Percentiles rank a stretch among this genome's conserved stretches.
phyloP scores from a whole-genome alignment of 2,888 invertebrate species.

The Drosophila kokeensis region DNA sequence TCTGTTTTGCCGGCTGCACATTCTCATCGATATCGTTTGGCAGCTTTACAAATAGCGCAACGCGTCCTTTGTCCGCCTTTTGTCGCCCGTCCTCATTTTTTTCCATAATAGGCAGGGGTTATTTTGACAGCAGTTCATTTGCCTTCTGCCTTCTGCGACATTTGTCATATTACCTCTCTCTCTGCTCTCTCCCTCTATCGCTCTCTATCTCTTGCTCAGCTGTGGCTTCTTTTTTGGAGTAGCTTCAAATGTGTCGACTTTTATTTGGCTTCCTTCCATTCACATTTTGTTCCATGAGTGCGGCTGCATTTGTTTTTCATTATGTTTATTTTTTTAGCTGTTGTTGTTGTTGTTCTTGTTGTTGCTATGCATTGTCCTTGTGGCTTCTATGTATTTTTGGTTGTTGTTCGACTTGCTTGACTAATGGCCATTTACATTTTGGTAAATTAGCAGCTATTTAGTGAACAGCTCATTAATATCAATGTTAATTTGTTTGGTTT shows the following conservation, averaged over 20 bases:
- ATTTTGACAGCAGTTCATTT: conserved; percentile 81
- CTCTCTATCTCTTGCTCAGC: conserved; percentile 4
- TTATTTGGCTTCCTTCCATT: conserved; percentile 58
- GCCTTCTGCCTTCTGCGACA: conserved; percentile 70
- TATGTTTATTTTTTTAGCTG: conserved; percentile 24
- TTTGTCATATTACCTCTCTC: conserved; percentile 53
- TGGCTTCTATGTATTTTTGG: conserved; percentile 20
- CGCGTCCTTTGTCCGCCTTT: conserved; percentile 67
- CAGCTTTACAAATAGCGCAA: conserved; percentile 70
- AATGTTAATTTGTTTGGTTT: conserved; percentile 10
- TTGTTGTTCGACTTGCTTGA: conserved; percentile 56
- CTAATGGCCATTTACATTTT: conserved; percentile 69
- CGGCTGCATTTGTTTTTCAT: conserved; percentile 50
- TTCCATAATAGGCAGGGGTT: conserved; percentile 70
- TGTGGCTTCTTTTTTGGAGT: conserved; percentile 26
- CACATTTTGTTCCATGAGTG: conserved; percentile 47
- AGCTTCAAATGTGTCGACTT: conserved; percentile 60
- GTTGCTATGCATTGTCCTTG: conserved; percentile 32
- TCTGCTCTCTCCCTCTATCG: conserved; percentile 6
- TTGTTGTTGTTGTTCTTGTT: conserved; percentile 34
- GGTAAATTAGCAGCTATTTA: conserved; percentile 66
- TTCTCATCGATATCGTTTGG: conserved; percentile 66
- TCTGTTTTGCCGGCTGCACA: conserved; percentile 69
- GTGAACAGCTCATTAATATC: conserved; percentile 50
- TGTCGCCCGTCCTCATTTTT: conserved; percentile 56